Conservation (phyloP, 2,113 vertebrate genomes). For the Nematolebias whitei region DNA sequence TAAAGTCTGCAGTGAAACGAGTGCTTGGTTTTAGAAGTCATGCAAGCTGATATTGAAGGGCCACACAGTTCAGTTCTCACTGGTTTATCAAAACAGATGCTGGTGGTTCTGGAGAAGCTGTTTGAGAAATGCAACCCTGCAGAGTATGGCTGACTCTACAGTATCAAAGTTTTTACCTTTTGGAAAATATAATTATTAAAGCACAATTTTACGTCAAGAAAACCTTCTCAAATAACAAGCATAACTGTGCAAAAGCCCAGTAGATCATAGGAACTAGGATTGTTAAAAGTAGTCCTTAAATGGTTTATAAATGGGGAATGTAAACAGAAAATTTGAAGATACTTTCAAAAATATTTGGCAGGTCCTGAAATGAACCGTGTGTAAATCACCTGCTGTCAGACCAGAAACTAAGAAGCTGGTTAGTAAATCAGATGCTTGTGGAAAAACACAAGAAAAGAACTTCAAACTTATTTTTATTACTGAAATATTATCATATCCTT, state of each 20-base stretch:
- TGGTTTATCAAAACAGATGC: constrained; percentile 4
- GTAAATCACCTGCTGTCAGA: background rate
- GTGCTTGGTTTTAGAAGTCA: background rate
- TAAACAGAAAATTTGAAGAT: background rate
- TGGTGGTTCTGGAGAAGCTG: background rate
- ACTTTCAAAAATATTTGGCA: background rate
- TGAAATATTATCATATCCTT: no score
- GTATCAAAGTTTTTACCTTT: background rate
- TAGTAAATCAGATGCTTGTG: background rate
- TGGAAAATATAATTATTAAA: no score
- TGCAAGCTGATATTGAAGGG: constrained; percentile 6
- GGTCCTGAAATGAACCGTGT: background rate
- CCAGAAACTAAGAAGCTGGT: background rate
- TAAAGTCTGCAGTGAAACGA: constrained; percentile 1
- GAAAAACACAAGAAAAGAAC: no score
- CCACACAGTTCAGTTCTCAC: background rate
- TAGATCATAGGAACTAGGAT: background rate
- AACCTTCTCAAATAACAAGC: background rate
- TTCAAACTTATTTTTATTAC: no score
- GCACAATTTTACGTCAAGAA: no score
- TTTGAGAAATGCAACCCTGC: background rate
- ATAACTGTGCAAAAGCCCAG: background rate
- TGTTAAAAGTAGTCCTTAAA: background rate
- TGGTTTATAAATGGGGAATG: background rate
- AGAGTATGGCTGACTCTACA: background rate